Conservation (phyloP, 35 echinoderm and acorn worm genomes). For the Acanthaster planci region DNA sequence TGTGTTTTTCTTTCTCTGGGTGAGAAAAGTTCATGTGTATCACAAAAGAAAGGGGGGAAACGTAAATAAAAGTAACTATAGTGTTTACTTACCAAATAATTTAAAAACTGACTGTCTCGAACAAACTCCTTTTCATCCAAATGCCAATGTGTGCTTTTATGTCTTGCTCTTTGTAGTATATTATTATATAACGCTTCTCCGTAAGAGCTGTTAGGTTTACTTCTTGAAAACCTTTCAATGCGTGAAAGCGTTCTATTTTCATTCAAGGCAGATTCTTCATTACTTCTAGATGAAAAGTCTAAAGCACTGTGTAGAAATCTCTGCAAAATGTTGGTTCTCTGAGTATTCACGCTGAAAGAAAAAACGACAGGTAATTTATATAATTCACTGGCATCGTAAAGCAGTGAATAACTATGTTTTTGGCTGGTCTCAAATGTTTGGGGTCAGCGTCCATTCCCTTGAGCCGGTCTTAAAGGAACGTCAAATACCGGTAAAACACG, state of each 20-base stretch:
- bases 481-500: too few species aligned
- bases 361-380: too few species aligned
- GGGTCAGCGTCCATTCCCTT: too few species aligned
- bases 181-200: neutral
- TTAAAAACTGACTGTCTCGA: slow-evolving; percentile 34
- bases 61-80: too few species aligned
- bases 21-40: too few species aligned
- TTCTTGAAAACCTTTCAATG: slow-evolving; percentile 5
- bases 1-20: too few species aligned
- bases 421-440: too few species aligned
- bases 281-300: neutral
- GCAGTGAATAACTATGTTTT: too few species aligned
- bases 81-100: slow-evolving; percentile 40
- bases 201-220: slow-evolving; percentile 9
- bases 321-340: neutral
- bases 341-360: neutral
- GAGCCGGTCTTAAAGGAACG: too few species aligned
- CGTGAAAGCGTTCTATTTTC: slow-evolving; percentile 4
- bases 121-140: slow-evolving; percentile 38
- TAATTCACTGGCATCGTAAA: too few species aligned
- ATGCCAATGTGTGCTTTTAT: neutral
- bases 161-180: neutral
- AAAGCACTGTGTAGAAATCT: slow-evolving; percentile 2
- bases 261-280: neutral
- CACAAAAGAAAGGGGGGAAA: too few species aligned